These are phyloP conservation scores for Ceyx melanurus DNA, from an alignment of 2,113 vertebrate species.

Conservation along the genomic window DNA sequence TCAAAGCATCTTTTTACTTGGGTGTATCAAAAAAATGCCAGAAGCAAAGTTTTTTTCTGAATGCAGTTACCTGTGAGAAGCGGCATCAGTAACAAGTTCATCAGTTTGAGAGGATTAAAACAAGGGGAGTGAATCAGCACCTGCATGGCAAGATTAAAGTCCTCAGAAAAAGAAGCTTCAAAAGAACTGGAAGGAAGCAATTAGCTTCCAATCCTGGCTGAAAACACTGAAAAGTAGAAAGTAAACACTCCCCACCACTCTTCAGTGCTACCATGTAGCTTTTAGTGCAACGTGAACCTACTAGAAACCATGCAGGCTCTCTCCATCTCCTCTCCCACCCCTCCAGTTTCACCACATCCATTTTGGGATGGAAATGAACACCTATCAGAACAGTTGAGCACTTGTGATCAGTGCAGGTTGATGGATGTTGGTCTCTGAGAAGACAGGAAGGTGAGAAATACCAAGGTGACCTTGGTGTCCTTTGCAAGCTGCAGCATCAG, in stretches of 20 bases:
- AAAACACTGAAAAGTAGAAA: neutral
- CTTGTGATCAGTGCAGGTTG: accelerated
- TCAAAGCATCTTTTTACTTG: neutral
- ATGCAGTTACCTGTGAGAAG: neutral
- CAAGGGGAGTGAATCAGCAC: neutral
- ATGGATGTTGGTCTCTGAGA: neutral
- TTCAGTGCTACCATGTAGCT: neutral
- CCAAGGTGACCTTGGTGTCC: accelerated
- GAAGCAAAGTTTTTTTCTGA: neutral
- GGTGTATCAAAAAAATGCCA: neutral
- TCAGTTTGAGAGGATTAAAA: neutral
- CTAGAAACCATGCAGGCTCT: neutral
- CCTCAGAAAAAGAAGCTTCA: neutral
- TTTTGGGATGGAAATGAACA: neutral
- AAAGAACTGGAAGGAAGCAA: neutral
- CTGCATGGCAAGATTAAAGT: neutral
- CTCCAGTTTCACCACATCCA: neutral
- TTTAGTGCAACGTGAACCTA: neutral
- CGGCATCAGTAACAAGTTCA: neutral
- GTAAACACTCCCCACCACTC: neutral
- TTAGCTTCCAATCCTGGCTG: neutral
- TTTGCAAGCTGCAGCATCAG: neutral
- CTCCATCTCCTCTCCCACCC: neutral
- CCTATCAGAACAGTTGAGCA: neutral
- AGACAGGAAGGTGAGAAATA: neutral